A percentile compares a stretch with the other conserved stretches of the same genome.
phyloP scores from a whole-genome alignment of 2,888 invertebrate genomes.

The Hetaerina titia region DNA sequence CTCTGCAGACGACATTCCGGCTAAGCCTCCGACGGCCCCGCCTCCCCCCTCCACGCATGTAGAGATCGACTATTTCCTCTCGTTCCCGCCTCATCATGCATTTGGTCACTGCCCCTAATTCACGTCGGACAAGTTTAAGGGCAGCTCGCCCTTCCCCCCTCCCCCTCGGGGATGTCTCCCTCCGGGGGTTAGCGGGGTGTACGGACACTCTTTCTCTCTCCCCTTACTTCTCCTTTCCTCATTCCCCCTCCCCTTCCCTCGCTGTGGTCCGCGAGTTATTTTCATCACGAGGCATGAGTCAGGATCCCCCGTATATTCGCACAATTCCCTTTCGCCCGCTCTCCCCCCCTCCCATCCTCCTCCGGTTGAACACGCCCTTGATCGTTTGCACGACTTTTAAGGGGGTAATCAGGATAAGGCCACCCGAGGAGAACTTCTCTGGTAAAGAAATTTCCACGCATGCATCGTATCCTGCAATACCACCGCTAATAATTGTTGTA shows the following conservation, averaged over 20 bases:
- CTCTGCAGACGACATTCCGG: neutral
- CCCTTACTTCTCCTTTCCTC: neutral
- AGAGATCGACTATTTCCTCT: slow-evolving; percentile 65
- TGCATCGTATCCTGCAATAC: too few species aligned
- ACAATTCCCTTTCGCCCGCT: neutral
- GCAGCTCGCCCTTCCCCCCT: neutral
- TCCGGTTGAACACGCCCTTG: too few species aligned
- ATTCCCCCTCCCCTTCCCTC: neutral
- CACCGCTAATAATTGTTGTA: too few species aligned
- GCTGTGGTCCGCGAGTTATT: neutral
- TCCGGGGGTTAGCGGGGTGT: neutral
- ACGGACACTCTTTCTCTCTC: neutral
- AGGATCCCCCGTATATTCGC: neutral
- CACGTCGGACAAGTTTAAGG: slow-evolving; percentile 33
- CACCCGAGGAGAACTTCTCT: neutral
- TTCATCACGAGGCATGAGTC: neutral
- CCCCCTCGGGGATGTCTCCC: neutral
- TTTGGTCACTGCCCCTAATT: slow-evolving; percentile 58
- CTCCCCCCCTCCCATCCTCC: too few species aligned
- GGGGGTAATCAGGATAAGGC: neutral
- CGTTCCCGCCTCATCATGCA: neutral
- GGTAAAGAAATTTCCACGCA: too few species aligned
- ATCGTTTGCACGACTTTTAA: neutral
- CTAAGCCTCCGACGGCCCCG: neutral
- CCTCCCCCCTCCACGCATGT: neutral